Percentiles rank a stretch among this genome's conserved stretches.
phyloP scores from a whole-genome alignment of 2,797 vertebrate genomes.

The Mionectes olivaceus region DNA sequence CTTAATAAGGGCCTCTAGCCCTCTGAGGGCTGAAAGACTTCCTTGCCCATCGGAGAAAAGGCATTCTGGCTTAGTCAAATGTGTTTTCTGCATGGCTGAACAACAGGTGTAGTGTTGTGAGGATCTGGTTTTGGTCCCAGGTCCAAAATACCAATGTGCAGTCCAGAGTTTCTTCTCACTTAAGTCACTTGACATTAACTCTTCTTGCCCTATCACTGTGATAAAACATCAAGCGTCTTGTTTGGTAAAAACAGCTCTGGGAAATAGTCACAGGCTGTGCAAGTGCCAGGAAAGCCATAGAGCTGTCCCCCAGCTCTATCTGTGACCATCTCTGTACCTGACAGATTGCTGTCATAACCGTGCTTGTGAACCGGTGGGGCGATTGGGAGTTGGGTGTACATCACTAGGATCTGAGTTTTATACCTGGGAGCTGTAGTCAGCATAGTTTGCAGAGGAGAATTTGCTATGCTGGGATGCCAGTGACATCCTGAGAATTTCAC shows the following conservation, averaged over 20 bases:
- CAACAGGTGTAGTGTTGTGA: neutral
- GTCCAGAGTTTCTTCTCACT: neutral
- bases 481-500: neutral
- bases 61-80: neutral
- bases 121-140: neutral
- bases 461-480: neutral
- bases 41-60: neutral
- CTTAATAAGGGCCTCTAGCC: neutral
- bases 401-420: neutral
- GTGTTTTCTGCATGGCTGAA: neutral
- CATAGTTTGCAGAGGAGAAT: neutral
- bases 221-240: neutral
- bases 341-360: accelerated
- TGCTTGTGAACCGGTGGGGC: neutral
- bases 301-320: neutral
- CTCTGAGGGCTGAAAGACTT: neutral
- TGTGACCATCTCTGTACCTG: accelerated
- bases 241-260: neutral
- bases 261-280: neutral
- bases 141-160: neutral
- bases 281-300: neutral
- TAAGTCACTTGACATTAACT: neutral
- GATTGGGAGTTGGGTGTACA: neutral
- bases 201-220: neutral
- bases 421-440: neutral